Percentiles rank a stretch among this genome's conserved stretches.
phyloP scores from a whole-genome alignment of 2,888 invertebrate species.

The Acutogordius australiensis region DNA sequence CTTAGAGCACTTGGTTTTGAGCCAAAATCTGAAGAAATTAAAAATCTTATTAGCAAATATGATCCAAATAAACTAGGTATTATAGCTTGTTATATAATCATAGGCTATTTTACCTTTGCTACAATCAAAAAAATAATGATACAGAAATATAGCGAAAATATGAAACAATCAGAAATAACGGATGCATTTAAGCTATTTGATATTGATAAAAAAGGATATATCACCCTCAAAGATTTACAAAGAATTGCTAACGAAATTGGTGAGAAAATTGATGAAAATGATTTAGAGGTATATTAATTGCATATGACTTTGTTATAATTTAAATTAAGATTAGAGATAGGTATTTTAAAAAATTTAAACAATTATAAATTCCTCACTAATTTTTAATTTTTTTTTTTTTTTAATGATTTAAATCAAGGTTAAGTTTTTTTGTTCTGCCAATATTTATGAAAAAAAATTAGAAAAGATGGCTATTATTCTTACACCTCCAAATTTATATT shows the following conservation, averaged over 20 bases:
- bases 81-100: background rate
- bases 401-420: no score
- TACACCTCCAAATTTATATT: no score
- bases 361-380: no score
- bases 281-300: background rate
- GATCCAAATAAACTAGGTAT: background rate
- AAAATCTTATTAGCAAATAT: background rate
- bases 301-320: no score
- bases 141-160: background rate
- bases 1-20: conserved; percentile 6
- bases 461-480: no score
- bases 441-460: no score
- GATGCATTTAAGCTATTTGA: conserved; percentile 11
- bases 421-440: background rate
- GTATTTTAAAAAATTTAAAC: no score
- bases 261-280: conserved; percentile 3
- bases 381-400: no score
- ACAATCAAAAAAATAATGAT: background rate
- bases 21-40: conserved; percentile 11
- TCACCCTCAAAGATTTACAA: background rate
- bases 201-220: background rate
- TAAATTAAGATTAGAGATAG: no score
- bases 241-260: conserved; percentile 1
- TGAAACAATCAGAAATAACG: background rate
- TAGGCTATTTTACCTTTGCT: background rate